These are phyloP conservation scores for Agapornis canus DNA, from an alignment of 2,797 vertebrate species.

Conservation along the genomic window DNA sequence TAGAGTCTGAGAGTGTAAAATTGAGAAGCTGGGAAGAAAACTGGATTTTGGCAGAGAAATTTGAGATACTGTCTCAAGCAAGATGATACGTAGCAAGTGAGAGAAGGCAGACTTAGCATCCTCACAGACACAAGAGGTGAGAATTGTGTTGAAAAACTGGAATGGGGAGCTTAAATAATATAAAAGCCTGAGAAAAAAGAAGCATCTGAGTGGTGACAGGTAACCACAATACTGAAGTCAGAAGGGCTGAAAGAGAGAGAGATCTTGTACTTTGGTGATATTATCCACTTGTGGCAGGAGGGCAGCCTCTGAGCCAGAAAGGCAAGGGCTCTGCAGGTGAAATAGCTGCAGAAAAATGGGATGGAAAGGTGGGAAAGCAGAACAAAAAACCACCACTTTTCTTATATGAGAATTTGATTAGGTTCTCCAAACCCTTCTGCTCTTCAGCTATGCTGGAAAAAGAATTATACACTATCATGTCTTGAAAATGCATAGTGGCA, in stretches of 20 bases:
- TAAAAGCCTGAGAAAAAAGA: neutral
- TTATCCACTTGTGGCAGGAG: neutral
- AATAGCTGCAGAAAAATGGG: neutral
- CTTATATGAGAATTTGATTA: neutral
- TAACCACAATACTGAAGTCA: neutral
- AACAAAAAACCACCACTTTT: neutral
- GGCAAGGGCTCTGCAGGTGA: neutral
- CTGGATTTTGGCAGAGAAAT: neutral
- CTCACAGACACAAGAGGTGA: neutral
- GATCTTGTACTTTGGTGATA: neutral
- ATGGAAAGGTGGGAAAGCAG: neutral
- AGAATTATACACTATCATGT: accelerated
- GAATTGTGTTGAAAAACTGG: neutral
- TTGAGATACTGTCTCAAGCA: neutral
- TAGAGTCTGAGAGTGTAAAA: neutral
- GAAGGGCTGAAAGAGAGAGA: neutral
- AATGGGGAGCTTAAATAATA: neutral
- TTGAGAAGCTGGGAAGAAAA: neutral
- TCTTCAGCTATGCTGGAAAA: neutral
- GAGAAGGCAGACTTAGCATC: neutral
- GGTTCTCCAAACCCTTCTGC: neutral
- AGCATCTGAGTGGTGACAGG: neutral
- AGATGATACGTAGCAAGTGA: neutral
- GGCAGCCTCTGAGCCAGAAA: neutral
- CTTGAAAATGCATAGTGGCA: neutral